Conservation (phyloP, 1,140 invertebrate genomes). For the Gryon sp. region DNA sequence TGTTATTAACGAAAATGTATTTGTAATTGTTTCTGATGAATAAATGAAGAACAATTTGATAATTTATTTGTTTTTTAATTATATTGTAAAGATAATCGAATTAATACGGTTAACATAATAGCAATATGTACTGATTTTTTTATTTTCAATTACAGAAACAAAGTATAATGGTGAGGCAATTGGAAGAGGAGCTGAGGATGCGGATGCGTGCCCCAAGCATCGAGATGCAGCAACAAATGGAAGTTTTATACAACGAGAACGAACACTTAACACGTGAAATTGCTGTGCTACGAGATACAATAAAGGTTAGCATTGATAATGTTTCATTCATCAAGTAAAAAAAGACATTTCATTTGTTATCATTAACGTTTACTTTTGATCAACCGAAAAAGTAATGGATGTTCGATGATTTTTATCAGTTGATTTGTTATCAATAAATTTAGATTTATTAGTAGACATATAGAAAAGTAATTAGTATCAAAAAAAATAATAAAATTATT, state of each 20-base stretch:
- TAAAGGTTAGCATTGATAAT: constrained; percentile 85
- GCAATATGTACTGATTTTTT: too few species aligned
- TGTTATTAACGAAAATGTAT: too few species aligned
- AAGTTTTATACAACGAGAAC: constrained; percentile 94
- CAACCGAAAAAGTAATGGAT: constrained; percentile 39
- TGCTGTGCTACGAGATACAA: constrained; percentile 95
- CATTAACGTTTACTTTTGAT: constrained; percentile 9
- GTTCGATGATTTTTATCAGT: constrained; percentile 38
- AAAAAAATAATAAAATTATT: too few species aligned
- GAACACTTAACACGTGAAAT: constrained; percentile 97
- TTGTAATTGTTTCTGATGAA: too few species aligned
- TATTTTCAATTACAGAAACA: constrained; percentile 91
- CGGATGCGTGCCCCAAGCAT: constrained; percentile 91
- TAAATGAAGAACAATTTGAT: too few species aligned
- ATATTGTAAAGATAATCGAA: neutral
- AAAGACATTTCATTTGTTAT: constrained; percentile 12
- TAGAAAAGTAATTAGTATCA: too few species aligned
- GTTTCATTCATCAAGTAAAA: neutral
- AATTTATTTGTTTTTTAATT: neutral
- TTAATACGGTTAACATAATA: too few species aligned
- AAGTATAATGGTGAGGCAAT: constrained; percentile 94
- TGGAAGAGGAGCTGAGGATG: constrained; percentile 94
- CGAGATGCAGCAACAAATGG: constrained; percentile 94
- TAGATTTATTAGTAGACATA: too few species aligned
- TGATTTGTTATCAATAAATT: neutral